Evolutionary conservation across 2,113 vertebrate genomes (phyloP), one percentile per base, ranked within the genome.

Genomic region (Tricholaema leucomelas): DNA sequence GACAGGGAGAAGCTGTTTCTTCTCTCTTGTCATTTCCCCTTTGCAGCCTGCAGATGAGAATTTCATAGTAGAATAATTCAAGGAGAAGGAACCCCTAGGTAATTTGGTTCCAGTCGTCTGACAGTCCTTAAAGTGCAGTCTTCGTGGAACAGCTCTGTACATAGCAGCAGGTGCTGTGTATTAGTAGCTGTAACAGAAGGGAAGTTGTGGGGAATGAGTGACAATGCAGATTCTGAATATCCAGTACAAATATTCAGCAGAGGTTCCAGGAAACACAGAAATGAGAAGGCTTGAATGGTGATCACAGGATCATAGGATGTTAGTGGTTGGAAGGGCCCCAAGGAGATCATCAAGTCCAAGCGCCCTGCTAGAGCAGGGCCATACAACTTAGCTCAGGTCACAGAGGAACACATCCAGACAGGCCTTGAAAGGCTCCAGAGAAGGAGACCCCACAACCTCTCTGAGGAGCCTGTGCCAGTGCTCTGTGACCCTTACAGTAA

Each of bases 1-100:
- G 96, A 93, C 93, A 94, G 91, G 73, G 61, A 88, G 94, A 96
- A 97, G 89, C 96, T 96, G 94, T 90, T 97, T 89, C 90, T 91
- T 89, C 93, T 95, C 92, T 93, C 78, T 85, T 95, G 87, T 46
- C 56, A 8, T 94, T 93, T 90, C 92, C 63, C 93, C 87, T 92
- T 94, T 97, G 87, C 66, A 95, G 80, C 46, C 69, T 86, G 85
- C 44, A 95, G 93, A 96, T 75, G 94, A 97, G 88, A 46, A 92
- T 95, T 96, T 96, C 88, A 73, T 61, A 93, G 94, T 25, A 69
- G 91, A 88, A 73, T 88, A 79, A 92, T 77, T 91, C 80, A 58
- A 89, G 97, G 75, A 94, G 95, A 94, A 94, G 55, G 87, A 94
- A 83, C 66, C 90, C 93, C 81, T 38, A 82, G 94, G 94, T 95